Evolutionary conservation across 2,797 vertebrate species (phyloP).

Genomic region (Gallinago solitaria): DNA sequence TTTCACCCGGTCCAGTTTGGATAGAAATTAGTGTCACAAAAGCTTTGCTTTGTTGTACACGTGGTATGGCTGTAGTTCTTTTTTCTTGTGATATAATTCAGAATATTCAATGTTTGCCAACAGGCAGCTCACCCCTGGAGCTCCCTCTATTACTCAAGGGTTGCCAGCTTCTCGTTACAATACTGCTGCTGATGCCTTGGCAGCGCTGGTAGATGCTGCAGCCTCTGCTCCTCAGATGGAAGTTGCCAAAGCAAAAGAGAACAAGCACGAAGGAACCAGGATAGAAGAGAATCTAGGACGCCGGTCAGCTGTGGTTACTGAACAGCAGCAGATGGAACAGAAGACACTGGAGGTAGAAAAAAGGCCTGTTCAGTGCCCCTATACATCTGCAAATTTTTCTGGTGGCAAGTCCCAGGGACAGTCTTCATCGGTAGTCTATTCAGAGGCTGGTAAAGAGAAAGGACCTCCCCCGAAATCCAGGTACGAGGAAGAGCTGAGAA

Average conservation of each 20-base stretch:
- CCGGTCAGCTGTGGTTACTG: constrained; percentile 79
- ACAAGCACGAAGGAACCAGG: constrained; percentile 85
- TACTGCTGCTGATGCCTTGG: constrained; percentile 94
- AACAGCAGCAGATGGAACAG: constrained; percentile 83
- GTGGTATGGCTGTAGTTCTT: neutral
- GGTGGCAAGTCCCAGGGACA: constrained; percentile 86
- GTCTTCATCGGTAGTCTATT: constrained; percentile 81
- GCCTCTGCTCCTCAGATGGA: constrained; percentile 95
- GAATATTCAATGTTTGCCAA: constrained; percentile 35
- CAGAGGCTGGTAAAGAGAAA: constrained; percentile 89
- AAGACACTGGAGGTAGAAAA: constrained; percentile 87
- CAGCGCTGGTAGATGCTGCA: constrained; percentile 94
- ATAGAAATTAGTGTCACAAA: neutral
- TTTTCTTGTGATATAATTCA: neutral
- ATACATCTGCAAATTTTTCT: constrained; percentile 84
- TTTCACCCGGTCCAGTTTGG: neutral
- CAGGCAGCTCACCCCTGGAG: constrained; percentile 86
- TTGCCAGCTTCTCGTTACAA: constrained; percentile 88
- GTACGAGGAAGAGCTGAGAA: constrained; percentile 97
- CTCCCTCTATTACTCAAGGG: constrained; percentile 83
- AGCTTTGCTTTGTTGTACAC: neutral
- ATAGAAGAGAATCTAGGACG: constrained; percentile 86
- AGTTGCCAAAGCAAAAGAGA: constrained; percentile 90
- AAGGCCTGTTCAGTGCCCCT: constrained; percentile 88
- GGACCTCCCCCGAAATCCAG: constrained; percentile 91